phyloP scores from a whole-genome alignment of 2,888 invertebrate species.

The Lithophane semibrunnea region DNA sequence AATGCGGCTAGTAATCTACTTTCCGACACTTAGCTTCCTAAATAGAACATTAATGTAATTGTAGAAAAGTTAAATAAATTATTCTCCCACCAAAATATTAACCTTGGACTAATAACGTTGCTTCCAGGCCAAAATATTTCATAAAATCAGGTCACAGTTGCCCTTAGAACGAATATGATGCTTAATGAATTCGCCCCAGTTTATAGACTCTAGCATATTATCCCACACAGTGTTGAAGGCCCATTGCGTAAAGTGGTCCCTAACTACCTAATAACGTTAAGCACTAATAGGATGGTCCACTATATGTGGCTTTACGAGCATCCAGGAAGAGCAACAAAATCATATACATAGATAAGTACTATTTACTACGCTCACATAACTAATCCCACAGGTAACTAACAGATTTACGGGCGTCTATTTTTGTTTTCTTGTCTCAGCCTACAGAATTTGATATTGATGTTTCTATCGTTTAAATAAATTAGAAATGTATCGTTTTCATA shows the following conservation, averaged over 20 bases:
- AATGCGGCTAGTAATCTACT: conserved; percentile 12
- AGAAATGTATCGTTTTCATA: not conserved
- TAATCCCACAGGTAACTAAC: conserved; percentile 53
- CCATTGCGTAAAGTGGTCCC: conserved; percentile 48
- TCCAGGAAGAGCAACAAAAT: conserved; percentile 10
- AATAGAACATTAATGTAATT: conserved; percentile 1
- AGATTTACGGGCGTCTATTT: conserved; percentile 54
- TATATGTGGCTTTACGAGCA: conserved; percentile 28
- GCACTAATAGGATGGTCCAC: conserved; percentile 44
- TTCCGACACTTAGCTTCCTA: conserved; percentile 9
- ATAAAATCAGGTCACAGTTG: conserved; percentile 28
- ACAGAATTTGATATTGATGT: conserved; percentile 34
- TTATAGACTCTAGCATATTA: conserved; percentile 30
- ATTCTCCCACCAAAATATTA: conserved; percentile 25
- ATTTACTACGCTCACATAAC: conserved; percentile 45
- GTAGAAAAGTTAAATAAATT: conserved; percentile 16
- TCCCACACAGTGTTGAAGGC: conserved; percentile 37
- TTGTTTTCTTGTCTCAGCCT: conserved; percentile 25
- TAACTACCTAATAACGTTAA: conserved; percentile 53
- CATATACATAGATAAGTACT: conserved; percentile 9
- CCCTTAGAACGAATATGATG: conserved; percentile 40
- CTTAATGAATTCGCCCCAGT: conserved; percentile 54
- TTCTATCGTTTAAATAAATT: conserved; percentile 28
- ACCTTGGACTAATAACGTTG: conserved; percentile 26
- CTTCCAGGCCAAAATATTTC: conserved; percentile 29